Evolutionary conservation across 2,797 vertebrate species (phyloP), one percentile per base, ranked within the genome.

Genomic region (Macroramphosus scolopax): DNA sequence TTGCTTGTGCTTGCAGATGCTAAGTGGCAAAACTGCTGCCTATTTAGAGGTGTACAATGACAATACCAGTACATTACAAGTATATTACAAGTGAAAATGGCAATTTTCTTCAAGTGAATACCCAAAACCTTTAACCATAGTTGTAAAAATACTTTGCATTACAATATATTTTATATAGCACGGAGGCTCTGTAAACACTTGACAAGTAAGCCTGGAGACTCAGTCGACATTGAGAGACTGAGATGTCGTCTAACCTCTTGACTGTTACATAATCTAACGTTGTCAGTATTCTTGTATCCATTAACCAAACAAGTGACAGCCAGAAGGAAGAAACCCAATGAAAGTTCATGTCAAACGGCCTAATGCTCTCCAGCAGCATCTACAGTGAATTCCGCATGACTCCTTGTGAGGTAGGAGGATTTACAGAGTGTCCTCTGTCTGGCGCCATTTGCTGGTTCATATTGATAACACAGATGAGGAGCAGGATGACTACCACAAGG

Each of bases 391-490:
- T 58, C n/a, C 68, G 75, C 17, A 74, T 72, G 2, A 80, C 69
- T 15, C 58, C 73, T 3, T 61, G 74, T 5, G 81, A 53, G 35
- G 58, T 58, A 1, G 71, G 24, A 3, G 64, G 39, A 1, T 47
- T 52, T 11, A 26, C 56, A 40, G 74, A 39, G 10, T 4, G 68
- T 49, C 68, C 67, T 20, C 72, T 83, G 72, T 89, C 89, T 38
- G 89, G 79, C 12, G 39, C 80, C 56, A 91, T 88, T 71, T 92
- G 89, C 76, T 92, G 91, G 67, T 86, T 89, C 54, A 91, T 88
- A 57, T 91, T 93, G 58, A 94, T 84, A 32, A 90, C 72, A 13
- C 87, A 92, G 66, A 87, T 89, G 3, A 92, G 77, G 31, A 95
- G 87, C 56, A 94, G 84, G 39, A 91, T 74, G 40, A 93, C 87